These are phyloP conservation scores for Agrilus cyanescens DNA, from an alignment of 2,888 invertebrate species.

Conservation along the genomic window DNA sequence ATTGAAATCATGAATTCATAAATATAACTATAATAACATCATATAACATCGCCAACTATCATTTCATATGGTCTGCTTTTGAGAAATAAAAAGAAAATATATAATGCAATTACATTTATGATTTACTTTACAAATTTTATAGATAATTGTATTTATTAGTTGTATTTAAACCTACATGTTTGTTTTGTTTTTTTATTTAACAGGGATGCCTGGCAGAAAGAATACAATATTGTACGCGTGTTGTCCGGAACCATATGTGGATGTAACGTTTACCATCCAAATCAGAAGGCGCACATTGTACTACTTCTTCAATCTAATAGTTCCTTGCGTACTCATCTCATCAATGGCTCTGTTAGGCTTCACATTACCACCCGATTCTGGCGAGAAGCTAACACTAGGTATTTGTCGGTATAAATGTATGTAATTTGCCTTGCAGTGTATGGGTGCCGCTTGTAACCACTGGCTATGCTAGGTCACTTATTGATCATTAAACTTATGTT, in stretches of 20 bases:
- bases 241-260: conserved; percentile 88
- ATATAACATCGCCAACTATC: too few relatives aligned
- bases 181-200: conserved; percentile 14
- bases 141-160: not conserved
- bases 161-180: not conserved
- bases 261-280: conserved; percentile 93
- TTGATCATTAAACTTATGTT: conserved; percentile 1
- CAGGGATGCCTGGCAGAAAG: conserved; percentile 87
- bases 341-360: conserved; percentile 98
- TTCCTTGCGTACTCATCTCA: conserved; percentile 96
- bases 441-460: conserved; percentile 26
- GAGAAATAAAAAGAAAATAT: too few relatives aligned
- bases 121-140: too few relatives aligned
- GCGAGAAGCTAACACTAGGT: conserved; percentile 93
- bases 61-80: too few relatives aligned
- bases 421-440: conserved; percentile 25
- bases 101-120: too few relatives aligned
- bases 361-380: conserved; percentile 95
- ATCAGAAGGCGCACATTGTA: conserved; percentile 92
- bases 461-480: conserved; percentile 23
- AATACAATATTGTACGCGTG: conserved; percentile 85
- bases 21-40: too few relatives aligned
- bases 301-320: conserved; percentile 99
- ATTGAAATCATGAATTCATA: too few relatives aligned
- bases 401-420: conserved; percentile 34